Base-by-base conservation (phyloP, 2,888 invertebrate genomes). In the Synergus umbraculus region DNA sequence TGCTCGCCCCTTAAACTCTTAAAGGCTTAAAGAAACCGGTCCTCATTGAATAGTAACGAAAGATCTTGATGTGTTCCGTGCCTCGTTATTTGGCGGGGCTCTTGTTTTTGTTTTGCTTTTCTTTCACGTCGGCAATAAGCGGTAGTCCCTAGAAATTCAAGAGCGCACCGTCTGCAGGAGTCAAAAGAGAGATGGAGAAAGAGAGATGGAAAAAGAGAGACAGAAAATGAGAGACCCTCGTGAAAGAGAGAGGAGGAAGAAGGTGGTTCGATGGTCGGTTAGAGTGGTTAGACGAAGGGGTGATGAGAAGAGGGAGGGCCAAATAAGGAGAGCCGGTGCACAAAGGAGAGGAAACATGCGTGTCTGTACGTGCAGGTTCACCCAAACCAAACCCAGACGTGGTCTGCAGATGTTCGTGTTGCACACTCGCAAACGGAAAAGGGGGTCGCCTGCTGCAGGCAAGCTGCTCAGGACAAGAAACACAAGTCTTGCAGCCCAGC, bases 291-390 rank as follows among this genome's bases (percentile, higher is more conserved):
- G 84, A 79, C 29, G 78, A 85, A 82, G 81, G 77, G 80, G 80
- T 78, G 82, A 81, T 64, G 83, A 76, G 76, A 79, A 49, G 54
- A 79, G 82, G 79, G 82, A 83, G 81, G 79, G 78, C 87, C 87
- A 87, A 88, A 88, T 87, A 89, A 89, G 88, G 89, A 83, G 84
- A 83, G 84, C 83, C 84, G 82, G 83, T 85, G 86, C 78, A 89
- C 87, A 88, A 89, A 89, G 88, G 85, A 88, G 86, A 88, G 88
- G 88, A 89, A 89, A 88, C 86, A 83, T 79, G 67, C 79, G 81
- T 79, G 64, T 64, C 76, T 67, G 58, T 58, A 76, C 79, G 78
- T 79, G 79, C 82, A 81, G 82, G 81, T 84, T 82, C 81, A 80
- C 81, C 81, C 79, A 82, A 80, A 80, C 79, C 44, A n/a, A 43